Evolutionary conservation across 2,113 vertebrate species (phyloP), one percentile per base, ranked within the genome.

Genomic region (Struthidea cinerea): DNA sequence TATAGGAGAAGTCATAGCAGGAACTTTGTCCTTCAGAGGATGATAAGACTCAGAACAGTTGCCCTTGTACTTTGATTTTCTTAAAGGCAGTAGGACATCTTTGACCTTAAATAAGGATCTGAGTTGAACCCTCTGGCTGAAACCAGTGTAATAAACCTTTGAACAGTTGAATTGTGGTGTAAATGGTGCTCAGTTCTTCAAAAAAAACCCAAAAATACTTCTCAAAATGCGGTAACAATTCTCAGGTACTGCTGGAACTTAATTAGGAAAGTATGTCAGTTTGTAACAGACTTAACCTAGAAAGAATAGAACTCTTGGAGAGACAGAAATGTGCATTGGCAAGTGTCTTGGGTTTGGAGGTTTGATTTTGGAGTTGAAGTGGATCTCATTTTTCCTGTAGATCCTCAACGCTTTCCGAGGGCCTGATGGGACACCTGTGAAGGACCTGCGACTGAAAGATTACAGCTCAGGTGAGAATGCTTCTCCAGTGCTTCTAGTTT

Each of bases 401-500:
- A 98, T 98, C 80, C 98, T 98, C 94, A 97, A 97, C 0, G 98
- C 98, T 56, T 98, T 98, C 97, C 96, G 95, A 94, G 97, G 96
- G 69, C 95, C 96, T 10, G 97, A 97, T 85, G 98, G 97, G 68
- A 96, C 90, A 11, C 98, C 98, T 37, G 87, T 98, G 74, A 98
- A 98, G 94, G 97, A 98, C 92, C 89, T 98, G 97, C 86, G 98
- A 63, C 94, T 98, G 73, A 98, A 98, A 96, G 98, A 98, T 98
- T 98, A 97, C 94, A 98, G 97, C 67, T 97, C 97, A 98, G 98
- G 98, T 98, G 97, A 98, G 98, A 75, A 87, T 12, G 75, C 85
- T 92, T 94, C 91, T 64, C 53, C 76, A 84, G 44, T 91, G 73
- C 84, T 80, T 83, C 71, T 32, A 8, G 18, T 87, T 57, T 90